These are phyloP conservation scores for Acropternis orthonyx DNA, from an alignment of 2,797 vertebrate genomes.

Conservation along the genomic window DNA sequence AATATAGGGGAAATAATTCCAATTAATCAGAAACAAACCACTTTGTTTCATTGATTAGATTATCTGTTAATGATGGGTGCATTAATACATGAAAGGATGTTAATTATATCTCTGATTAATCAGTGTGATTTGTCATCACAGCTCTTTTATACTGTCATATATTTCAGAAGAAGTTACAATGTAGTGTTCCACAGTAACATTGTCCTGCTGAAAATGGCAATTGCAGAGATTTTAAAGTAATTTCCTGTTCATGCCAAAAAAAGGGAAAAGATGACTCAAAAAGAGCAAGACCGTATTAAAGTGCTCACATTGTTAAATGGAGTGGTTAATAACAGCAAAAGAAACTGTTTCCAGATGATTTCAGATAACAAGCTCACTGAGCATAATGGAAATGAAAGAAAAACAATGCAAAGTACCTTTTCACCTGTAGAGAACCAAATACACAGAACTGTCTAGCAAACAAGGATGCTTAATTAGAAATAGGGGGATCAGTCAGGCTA, in stretches of 20 bases:
- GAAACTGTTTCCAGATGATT: conserved; percentile 1
- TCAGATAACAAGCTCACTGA: conserved; percentile 11
- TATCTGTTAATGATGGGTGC: background rate
- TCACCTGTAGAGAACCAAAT: background rate
- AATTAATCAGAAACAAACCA: background rate
- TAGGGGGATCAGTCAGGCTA: background rate
- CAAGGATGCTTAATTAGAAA: background rate
- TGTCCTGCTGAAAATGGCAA: background rate
- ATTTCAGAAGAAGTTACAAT: background rate
- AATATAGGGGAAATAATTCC: background rate
- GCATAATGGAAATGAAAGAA: background rate
- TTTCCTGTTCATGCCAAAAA: background rate
- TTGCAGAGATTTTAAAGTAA: background rate
- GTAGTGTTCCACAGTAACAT: background rate
- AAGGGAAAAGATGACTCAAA: background rate
- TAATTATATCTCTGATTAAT: background rate
- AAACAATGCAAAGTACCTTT: background rate
- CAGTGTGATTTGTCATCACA: background rate
- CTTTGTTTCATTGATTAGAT: background rate
- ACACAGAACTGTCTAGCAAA: background rate
- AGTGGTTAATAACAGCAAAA: conserved; percentile 29
- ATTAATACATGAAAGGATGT: background rate
- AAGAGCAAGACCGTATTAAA: background rate
- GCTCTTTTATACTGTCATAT: background rate
- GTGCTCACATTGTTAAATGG: conserved; percentile 17